Evolutionary conservation across 2,797 vertebrate genomes (phyloP).

Genomic region (Kryptopterus vitreolus): DNA sequence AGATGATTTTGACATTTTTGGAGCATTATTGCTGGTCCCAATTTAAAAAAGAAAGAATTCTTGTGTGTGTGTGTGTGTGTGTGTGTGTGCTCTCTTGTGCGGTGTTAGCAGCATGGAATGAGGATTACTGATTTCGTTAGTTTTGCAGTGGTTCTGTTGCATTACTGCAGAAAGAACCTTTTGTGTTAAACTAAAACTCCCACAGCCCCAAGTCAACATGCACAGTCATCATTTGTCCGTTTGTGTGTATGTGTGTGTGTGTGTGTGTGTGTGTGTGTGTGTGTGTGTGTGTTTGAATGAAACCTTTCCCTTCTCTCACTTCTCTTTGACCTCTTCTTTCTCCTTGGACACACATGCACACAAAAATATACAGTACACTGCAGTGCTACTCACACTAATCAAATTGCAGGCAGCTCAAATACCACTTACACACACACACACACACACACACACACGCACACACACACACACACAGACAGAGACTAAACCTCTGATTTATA

Average conservation of each 20-base stretch:
- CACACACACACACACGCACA: neutral
- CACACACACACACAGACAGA: neutral
- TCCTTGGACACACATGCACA: neutral
- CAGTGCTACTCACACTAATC: neutral
- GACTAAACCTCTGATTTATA: neutral
- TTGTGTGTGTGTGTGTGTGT: slow-evolving; percentile 36
- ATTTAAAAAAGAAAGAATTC: neutral
- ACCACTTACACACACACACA: slow-evolving; percentile 1
- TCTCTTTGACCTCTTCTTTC: neutral
- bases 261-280: neutral
- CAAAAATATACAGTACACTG: neutral
- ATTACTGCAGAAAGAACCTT: slow-evolving; percentile 59
- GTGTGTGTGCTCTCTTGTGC: slow-evolving; percentile 29
- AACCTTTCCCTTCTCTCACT: neutral
- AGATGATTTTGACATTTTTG: neutral
- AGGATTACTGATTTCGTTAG: slow-evolving; percentile 73
- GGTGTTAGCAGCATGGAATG: slow-evolving; percentile 56
- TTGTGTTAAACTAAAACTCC: slow-evolving; percentile 63
- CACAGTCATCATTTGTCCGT: slow-evolving; percentile 14
- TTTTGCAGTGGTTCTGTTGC: slow-evolving; percentile 54
- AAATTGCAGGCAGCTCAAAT: neutral
- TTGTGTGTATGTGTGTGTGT: slow-evolving; percentile 24
- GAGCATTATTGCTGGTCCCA: neutral
- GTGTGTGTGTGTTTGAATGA: slow-evolving; percentile 4
- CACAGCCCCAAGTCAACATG: slow-evolving; percentile 49